phyloP scores from a whole-genome alignment of 2,113 vertebrate genomes.

The Aldabrachelys gigantea region DNA sequence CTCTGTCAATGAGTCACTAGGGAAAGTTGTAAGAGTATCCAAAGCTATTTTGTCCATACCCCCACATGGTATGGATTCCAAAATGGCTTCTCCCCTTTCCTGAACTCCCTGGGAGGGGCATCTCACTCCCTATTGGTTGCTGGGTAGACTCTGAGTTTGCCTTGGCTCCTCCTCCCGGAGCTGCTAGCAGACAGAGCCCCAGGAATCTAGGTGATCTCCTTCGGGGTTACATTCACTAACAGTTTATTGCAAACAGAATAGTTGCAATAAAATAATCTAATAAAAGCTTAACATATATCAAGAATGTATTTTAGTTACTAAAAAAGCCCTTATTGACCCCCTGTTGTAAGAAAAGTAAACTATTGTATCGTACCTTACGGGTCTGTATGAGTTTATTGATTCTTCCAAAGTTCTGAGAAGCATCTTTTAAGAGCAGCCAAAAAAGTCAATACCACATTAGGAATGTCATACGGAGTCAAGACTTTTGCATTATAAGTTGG shows the following conservation, averaged over 20 bases:
- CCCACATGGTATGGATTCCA: no score
- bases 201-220: no score
- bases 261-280: not conserved
- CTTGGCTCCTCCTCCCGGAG: no score
- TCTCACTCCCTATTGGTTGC: no score
- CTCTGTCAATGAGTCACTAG: no score
- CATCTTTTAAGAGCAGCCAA: not conserved
- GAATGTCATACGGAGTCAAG: not conserved
- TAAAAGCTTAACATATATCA: not conserved
- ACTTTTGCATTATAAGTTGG: not conserved
- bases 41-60: no score
- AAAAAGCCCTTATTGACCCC: not conserved
- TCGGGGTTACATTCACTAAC: not conserved
- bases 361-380: not conserved
- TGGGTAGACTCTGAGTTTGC: no score
- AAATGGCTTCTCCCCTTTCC: no score
- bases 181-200: no score
- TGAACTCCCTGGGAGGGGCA: no score
- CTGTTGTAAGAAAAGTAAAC: slow-evolving; percentile 9
- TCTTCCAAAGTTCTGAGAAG: not conserved
- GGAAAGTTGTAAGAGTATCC: no score
- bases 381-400: not conserved
- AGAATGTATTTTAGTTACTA: not conserved
- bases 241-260: slow-evolving; percentile 23
- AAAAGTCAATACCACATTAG: not conserved